phyloP scores from a whole-genome alignment of 2,888 invertebrate species.

The Auanema sp. region DNA sequence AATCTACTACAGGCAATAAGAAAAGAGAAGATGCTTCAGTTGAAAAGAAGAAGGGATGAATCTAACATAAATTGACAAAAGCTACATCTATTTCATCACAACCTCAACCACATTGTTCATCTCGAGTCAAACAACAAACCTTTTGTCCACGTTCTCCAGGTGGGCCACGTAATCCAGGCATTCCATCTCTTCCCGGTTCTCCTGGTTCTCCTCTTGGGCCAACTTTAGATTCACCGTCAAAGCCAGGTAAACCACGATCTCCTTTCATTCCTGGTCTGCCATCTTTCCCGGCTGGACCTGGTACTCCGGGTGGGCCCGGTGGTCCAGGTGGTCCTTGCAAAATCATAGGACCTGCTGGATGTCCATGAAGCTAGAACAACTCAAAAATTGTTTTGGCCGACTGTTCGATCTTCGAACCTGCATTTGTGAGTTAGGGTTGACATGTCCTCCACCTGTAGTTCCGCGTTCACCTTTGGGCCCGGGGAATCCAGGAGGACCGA shows the following conservation, averaged over 20 bases:
- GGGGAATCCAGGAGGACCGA: constrained; percentile 52
- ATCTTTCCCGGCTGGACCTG: constrained; percentile 22
- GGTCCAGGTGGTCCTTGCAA: constrained; percentile 54
- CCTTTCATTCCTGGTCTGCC: constrained; percentile 52
- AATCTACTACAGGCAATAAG: constrained; percentile 11
- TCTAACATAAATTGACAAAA: constrained; percentile 1
- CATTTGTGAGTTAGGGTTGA: constrained; percentile 14
- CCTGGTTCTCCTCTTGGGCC: constrained; percentile 62
- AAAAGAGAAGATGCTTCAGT: background rate
- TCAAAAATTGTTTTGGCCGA: background rate
- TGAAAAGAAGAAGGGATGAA: background rate
- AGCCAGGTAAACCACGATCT: constrained; percentile 61
- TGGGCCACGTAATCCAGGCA: constrained; percentile 50
- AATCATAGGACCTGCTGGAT: constrained; percentile 10
- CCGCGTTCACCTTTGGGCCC: constrained; percentile 49
- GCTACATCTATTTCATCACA: background rate
- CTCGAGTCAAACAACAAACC: constrained; percentile 27
- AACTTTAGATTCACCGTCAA: constrained; percentile 60
- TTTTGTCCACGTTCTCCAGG: constrained; percentile 55
- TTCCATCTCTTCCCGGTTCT: constrained; percentile 52
- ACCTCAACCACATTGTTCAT: background rate
- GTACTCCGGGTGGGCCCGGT: constrained; percentile 28
- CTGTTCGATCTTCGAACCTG: background rate
- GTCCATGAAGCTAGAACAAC: background rate
- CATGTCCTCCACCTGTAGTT: constrained; percentile 18